These are phyloP conservation scores for Siniperca obscura DNA, from an alignment of 2,797 vertebrate genomes.

Conservation along the genomic window DNA sequence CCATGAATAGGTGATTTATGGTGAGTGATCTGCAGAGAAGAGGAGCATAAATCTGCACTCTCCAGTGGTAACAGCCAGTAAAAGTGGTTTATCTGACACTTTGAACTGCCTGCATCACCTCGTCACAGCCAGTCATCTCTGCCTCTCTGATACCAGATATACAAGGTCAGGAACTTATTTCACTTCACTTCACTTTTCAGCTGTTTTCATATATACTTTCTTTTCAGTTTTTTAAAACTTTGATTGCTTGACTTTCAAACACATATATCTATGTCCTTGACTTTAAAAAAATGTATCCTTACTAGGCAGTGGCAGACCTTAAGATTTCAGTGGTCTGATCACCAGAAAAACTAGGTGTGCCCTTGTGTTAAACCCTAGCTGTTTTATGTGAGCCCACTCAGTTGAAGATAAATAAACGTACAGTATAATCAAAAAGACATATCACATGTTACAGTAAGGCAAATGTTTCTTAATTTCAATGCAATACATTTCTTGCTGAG, in stretches of 20 bases:
- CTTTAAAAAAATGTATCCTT: neutral
- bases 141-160: neutral
- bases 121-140: constrained; percentile 11
- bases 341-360: neutral
- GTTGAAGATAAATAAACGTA: neutral
- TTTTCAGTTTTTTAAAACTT: neutral
- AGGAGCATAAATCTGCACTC: constrained; percentile 60
- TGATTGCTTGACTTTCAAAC: neutral
- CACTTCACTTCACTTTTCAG: neutral
- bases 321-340: neutral
- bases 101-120: constrained; percentile 37
- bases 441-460: neutral
- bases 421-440: neutral
- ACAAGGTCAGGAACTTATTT: constrained; percentile 44
- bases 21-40: constrained; percentile 51
- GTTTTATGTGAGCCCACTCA: neutral
- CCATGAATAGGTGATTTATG: constrained; percentile 66
- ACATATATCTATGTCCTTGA: neutral
- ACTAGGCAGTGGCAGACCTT: neutral
- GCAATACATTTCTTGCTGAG: neutral
- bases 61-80: constrained; percentile 46
- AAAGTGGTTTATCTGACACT: constrained; percentile 62
- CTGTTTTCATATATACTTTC: neutral
- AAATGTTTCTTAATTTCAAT: neutral
- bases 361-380: neutral